Evolutionary conservation across 2,888 invertebrate genomes (phyloP).

Genomic region (Limnephilus lunatus): DNA sequence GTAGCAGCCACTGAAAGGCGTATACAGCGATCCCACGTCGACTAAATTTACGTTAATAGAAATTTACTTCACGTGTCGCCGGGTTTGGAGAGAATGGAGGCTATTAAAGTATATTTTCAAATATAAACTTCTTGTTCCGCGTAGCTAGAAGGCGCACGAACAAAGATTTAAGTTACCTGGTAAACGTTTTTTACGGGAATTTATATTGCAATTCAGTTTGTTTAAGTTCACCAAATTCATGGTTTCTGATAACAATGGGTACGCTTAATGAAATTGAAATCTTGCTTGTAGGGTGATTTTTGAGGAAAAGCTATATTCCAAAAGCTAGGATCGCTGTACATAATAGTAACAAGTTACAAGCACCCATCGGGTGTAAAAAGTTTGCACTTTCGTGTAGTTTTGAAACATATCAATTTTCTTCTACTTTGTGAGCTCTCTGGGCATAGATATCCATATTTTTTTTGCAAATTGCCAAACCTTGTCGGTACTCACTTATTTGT

Average conservation of each 20-base stretch:
- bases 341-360: too few species aligned
- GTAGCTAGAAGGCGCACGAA: not conserved
- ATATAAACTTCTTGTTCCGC: conserved; percentile 20
- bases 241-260: not conserved
- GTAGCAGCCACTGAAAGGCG: conserved; percentile 31
- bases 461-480: too few species aligned
- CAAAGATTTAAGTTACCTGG: not conserved
- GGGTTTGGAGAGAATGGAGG: not conserved
- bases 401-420: too few species aligned
- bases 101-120: conserved; percentile 31
- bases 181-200: not conserved
- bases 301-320: not conserved
- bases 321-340: too few species aligned
- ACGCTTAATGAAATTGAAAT: not conserved
- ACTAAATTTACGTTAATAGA: conserved; percentile 43
- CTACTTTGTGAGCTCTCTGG: too few species aligned
- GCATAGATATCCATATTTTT: too few species aligned
- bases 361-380: too few species aligned
- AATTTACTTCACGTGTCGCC: conserved; percentile 46
- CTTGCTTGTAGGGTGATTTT: not conserved
- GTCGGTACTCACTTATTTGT: too few species aligned
- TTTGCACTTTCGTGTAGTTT: too few species aligned
- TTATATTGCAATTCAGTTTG: not conserved
- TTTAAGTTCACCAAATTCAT: not conserved
- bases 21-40: conserved; percentile 42